Conservation (phyloP, 2,888 invertebrate genomes). For the Diadromus collaris region DNA sequence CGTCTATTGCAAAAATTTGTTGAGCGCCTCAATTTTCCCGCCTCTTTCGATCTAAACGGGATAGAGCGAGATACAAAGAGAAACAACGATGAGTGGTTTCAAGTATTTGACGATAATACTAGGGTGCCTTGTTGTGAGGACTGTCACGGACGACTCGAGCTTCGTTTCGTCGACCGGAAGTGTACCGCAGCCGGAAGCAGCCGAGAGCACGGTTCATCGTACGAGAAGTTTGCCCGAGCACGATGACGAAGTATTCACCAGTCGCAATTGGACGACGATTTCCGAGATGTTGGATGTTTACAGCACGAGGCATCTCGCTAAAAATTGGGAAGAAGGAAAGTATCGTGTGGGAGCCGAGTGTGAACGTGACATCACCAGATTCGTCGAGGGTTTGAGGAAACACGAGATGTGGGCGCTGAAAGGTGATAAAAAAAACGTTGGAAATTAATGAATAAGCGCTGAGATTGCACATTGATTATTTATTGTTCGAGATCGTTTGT, state of each 20-base stretch:
- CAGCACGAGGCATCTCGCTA: conserved; percentile 71
- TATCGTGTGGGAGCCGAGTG: conserved; percentile 70
- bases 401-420: conserved; percentile 78
- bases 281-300: conserved; percentile 75
- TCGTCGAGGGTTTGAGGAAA: conserved; percentile 72
- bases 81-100: conserved; percentile 54
- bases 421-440: conserved; percentile 66
- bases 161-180: not conserved
- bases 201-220: conserved; percentile 61
- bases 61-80: not conserved
- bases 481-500: too few species aligned
- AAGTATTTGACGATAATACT: conserved; percentile 53
- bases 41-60: not conserved
- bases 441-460: too few species aligned
- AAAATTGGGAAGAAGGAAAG: conserved; percentile 81
- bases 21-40: not conserved
- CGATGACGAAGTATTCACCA: conserved; percentile 48
- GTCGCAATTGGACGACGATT: conserved; percentile 74
- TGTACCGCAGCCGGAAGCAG: conserved; percentile 26
- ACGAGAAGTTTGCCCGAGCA: conserved; percentile 67
- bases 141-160: conserved; percentile 45
- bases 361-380: conserved; percentile 74
- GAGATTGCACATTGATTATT: too few species aligned
- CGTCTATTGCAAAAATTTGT: not conserved
- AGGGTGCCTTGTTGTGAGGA: conserved; percentile 30